A percentile compares a stretch with the other conserved stretches of the same genome.
Evolutionary conservation across 2,888 invertebrate species (phyloP).

Genomic region (Eudasyphora cyanicolor): DNA sequence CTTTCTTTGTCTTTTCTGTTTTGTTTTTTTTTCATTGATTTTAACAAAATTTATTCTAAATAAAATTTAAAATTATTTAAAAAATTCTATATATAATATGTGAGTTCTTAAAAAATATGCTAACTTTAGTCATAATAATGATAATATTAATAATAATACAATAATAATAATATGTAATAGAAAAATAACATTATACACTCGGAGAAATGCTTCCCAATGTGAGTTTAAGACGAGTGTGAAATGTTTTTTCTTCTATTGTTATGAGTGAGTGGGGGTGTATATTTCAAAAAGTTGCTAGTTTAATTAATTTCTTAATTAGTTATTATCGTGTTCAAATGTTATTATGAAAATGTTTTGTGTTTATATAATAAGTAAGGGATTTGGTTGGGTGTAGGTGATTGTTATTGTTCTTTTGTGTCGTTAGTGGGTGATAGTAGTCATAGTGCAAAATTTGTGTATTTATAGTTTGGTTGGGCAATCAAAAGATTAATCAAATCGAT

Average conservation of each 20-base stretch:
- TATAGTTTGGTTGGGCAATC: conserved; percentile 2
- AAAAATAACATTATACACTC: conserved; percentile 32
- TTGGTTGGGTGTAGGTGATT: background rate
- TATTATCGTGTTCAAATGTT: conserved; percentile 40
- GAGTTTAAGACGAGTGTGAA: conserved; percentile 38
- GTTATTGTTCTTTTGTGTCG: background rate
- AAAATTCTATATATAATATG: conserved; percentile 55
- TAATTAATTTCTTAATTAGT: conserved; percentile 16
- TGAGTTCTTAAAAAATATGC: conserved; percentile 56
- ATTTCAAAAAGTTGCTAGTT: conserved; percentile 30
- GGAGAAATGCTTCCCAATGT: conserved; percentile 19
- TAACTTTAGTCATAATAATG: conserved; percentile 41
- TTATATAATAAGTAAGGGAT: background rate
- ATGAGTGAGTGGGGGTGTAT: conserved; percentile 39
- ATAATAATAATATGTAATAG: conserved; percentile 10
- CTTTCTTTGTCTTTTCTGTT: background rate
- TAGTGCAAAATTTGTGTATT: conserved; percentile 18
- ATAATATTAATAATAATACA: too few relatives aligned
- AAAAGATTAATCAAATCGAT: conserved; percentile 3
- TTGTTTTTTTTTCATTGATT: conserved; percentile 11
- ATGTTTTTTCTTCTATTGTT: conserved; percentile 32
- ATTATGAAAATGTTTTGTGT: background rate
- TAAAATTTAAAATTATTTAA: conserved; percentile 63
- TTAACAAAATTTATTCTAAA: conserved; percentile 66
- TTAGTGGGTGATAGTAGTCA: conserved; percentile 13